Percentiles rank a stretch among this genome's conserved stretches.
Evolutionary conservation across 2,797 vertebrate genomes (phyloP).

Genomic region (Pangasius djambal): DNA sequence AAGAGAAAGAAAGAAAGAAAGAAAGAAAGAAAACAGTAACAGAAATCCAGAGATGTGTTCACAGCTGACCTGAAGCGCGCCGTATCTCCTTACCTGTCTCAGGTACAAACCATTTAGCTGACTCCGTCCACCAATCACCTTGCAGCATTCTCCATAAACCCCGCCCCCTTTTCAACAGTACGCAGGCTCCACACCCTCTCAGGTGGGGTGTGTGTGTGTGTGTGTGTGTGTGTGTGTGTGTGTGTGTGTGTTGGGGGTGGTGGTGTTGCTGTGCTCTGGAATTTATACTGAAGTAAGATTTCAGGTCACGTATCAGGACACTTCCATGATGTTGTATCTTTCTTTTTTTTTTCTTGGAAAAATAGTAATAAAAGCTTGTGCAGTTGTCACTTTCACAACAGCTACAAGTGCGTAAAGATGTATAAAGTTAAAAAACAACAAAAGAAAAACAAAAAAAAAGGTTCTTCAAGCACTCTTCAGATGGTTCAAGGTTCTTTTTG

Average conservation of each 20-base stretch:
- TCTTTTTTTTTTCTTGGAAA: not conserved
- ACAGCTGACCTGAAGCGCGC: constrained; percentile 61
- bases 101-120: constrained; percentile 80
- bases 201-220: constrained; percentile 53
- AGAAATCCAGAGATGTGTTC: constrained; percentile 60
- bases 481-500: not conserved
- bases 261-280: not conserved
- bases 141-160: constrained; percentile 60
- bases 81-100: constrained; percentile 80
- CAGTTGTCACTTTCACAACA: not conserved
- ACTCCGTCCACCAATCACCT: constrained; percentile 75
- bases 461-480: not conserved
- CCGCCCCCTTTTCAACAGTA: constrained; percentile 56
- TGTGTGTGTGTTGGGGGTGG: not conserved
- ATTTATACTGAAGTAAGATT: not conserved
- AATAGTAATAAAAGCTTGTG: not conserved
- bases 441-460: not conserved
- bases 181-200: constrained; percentile 42
- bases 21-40: not conserved
- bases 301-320: not conserved
- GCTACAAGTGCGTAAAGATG: not conserved
- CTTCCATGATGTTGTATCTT: not conserved
- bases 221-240: not conserved
- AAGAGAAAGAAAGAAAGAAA: constrained; percentile 15
- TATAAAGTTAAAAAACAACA: not conserved